Base-by-base conservation (phyloP, 2,888 invertebrate species). In the Epinotia demarniana region DNA sequence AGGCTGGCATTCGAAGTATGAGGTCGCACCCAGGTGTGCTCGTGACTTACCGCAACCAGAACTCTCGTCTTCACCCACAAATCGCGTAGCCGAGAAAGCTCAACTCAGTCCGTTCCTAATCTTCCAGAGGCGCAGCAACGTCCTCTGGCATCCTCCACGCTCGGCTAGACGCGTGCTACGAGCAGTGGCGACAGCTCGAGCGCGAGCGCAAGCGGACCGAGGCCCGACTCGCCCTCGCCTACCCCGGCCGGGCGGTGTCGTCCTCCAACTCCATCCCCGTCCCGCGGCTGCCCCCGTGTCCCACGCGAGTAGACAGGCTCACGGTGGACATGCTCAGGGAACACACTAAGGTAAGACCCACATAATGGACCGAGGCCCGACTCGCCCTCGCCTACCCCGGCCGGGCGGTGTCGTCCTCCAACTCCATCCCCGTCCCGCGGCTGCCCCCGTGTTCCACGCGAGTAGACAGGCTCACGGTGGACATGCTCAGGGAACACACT, bases 171-270 rank as follows among this genome's bases (percentile, higher is more conserved):
- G 96, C 96, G 71, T 97, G 97, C 83, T 97, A 96, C 85, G 97
- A 97, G 77, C 97, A 97, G 81, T 97, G 97, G 92, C 95, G 96
- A 67, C 96, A 96, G 82, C 86, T 97, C 63, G 97, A 97, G 84
- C 96, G 96, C 69, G 97, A 97, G 85, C 92, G 97, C 11, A 97
- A 97, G 86, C 96, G 97, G 79, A 97, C 97, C 0, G 97, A 97
- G 81, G 97, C 97, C 3, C 95, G 97, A 23, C 89, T 97, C 55
- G 97, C 97, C 0, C 93, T 97, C 3, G 96, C 97, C 78, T 97
- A 97, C 86, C 96, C 97, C 0, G 97, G 97, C 0, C 95, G 97
- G 78, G 96, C 96, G 77, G 96, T 97, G 19, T 97, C 96, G 1
- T 97, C 97, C 18, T 95, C 96, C 62, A 97, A 97, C 84, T 96